These are phyloP conservation scores for Diachasmimorpha longicaudata DNA, from an alignment of 1,140 invertebrate genomes.

Conservation along the genomic window DNA sequence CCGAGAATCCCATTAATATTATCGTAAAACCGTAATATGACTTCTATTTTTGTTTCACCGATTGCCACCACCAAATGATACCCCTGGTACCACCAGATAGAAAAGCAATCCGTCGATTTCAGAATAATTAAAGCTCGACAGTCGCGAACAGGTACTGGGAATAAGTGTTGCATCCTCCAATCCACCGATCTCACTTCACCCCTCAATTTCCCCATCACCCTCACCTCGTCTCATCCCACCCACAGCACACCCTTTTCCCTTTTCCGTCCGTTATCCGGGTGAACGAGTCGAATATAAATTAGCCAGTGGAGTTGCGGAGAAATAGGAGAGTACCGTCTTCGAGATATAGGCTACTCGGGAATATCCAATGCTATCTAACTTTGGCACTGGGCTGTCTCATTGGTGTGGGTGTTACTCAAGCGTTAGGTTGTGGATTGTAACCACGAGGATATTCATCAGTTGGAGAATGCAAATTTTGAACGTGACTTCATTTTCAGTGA, in stretches of 20 bases:
- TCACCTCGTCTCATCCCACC: background rate
- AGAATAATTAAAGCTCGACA: conserved; percentile 42
- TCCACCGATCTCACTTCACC: background rate
- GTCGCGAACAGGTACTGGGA: conserved; percentile 25
- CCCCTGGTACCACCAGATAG: background rate
- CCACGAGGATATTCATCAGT: background rate
- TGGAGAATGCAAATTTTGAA: conserved; percentile 25
- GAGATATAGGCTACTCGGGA: conserved; percentile 9
- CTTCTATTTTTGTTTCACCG: background rate
- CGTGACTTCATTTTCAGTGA: conserved; percentile 25
- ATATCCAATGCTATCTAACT: conserved; percentile 23
- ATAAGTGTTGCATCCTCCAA: background rate
- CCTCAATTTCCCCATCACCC: background rate
- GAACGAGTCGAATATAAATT: conserved; percentile 47
- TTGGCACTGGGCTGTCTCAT: background rate
- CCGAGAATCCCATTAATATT: background rate
- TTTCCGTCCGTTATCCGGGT: conserved; percentile 34
- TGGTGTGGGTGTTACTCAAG: background rate
- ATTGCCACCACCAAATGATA: background rate
- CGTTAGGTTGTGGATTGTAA: background rate
- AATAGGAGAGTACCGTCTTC: conserved; percentile 9
- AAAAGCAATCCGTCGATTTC: background rate
- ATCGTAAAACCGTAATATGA: background rate
- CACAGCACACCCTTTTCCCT: background rate
- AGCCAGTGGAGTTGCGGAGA: conserved; percentile 18